Base-by-base conservation (phyloP, 2,797 vertebrate genomes). In the Apogon hyalosoma region DNA sequence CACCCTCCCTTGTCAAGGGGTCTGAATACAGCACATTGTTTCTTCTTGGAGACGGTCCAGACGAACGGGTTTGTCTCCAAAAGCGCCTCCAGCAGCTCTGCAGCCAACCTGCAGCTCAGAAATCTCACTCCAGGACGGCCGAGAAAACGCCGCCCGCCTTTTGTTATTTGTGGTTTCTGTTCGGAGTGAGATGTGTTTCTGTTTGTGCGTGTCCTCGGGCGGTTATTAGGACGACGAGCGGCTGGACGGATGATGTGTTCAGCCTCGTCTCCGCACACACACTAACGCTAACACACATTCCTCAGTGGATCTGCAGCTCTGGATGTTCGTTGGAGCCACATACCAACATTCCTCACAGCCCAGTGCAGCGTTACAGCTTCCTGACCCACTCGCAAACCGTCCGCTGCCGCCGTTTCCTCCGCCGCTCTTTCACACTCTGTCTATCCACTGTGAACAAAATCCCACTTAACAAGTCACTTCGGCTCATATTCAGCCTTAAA, bases 1-100 rank as follows among this genome's bases (percentile, higher is more conserved):
- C 86, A 14, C 85, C 84, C 64, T 79, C 73, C 83, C 74, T 85
- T 80, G 88, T 88, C 86, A 69, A 55, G 60, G 86, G 65, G 64
- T 80, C 90, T 79, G 82, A 89, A 90, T 93, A 85, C 86, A 82
- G 77, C 88, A 81, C 90, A 85, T 91, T 92, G 90, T 93, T 91
- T 88, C 48, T 86, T 51, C 57, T 86, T 93, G 85, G 90, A 89
- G 75, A 45, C 57, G 56, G 19, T 88, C 84, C 84, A 87, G 86
- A 47, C 39, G 36, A 75, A 53, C 50, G 71, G 76, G 61, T 85
- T 81, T 42, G 64, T 83, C 86, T 89, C 82, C 76, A 85, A 86
- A 87, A 84, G 81, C 74, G 86, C 87, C 75, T 90, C 76, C 79
- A 91, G 82, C 85, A 67, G 76, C 82, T 73, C 80, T 38, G 43